phyloP scores from a whole-genome alignment of 2,888 invertebrate species.

The Netelia inedita region DNA sequence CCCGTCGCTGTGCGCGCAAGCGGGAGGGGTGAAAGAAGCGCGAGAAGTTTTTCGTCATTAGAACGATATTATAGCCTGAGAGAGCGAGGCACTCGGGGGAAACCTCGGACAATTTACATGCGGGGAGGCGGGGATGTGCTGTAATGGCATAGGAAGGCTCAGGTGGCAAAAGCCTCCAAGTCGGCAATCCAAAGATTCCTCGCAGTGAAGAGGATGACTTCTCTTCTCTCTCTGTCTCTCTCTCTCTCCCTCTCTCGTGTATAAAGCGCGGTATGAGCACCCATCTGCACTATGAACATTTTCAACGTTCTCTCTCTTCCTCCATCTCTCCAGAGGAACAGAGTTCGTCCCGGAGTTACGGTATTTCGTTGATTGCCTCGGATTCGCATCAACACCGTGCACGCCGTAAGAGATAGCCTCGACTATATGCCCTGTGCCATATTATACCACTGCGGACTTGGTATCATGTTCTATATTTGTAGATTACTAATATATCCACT shows the following conservation, averaged over 20 bases:
- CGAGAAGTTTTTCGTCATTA: conserved; percentile 80
- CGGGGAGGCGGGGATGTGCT: conserved; percentile 65
- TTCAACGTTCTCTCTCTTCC: conserved; percentile 32
- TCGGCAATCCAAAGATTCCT: conserved; percentile 63
- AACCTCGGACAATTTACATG: conserved; percentile 81
- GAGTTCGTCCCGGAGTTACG: conserved; percentile 74
- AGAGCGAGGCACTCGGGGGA: conserved; percentile 69
- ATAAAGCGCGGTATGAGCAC: conserved; percentile 25
- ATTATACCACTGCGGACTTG: conserved; percentile 33
- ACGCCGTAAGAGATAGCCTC: conserved; percentile 37
- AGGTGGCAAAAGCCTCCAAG: conserved; percentile 66
- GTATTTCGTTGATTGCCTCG: conserved; percentile 80
- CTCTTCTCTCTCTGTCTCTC: conserved; percentile 30
- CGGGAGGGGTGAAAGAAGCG: conserved; percentile 19
- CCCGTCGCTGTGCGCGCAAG: not conserved
- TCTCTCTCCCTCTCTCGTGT: conserved; percentile 29
- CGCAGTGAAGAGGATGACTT: conserved; percentile 52
- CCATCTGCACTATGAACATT: conserved; percentile 48
- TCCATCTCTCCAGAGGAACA: conserved; percentile 54
- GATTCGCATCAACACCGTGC: conserved; percentile 71
- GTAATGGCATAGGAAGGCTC: conserved; percentile 70
- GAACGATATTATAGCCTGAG: conserved; percentile 81
- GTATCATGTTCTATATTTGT: conserved; percentile 34
- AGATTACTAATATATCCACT: conserved; percentile 28
- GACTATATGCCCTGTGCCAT: conserved; percentile 30